Base-by-base conservation (phyloP, 2,797 vertebrate genomes). In the Gobionotothen gibberifrons region DNA sequence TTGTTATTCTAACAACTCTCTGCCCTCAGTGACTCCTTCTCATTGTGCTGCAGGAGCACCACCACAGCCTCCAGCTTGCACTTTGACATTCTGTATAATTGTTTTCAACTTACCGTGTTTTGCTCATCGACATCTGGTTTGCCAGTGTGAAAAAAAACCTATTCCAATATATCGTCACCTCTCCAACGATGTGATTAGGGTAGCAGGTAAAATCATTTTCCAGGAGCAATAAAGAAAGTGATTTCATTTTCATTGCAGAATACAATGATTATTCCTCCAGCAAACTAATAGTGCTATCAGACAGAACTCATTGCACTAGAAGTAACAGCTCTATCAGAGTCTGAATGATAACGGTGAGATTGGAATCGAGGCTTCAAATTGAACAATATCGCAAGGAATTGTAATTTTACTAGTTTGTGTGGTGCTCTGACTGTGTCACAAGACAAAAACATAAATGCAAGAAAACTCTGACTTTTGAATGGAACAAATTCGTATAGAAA, bases 201-300 rank as follows among this genome's bases (percentile, higher is more conserved):
- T 65, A 61, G 71, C 79, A 72, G 84, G 84, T 85, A 70, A 91
- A 91, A 89, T 79, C 51, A 79, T 86, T 89, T 86, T 81, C 79
- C 67, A 56, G 66, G 63, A 72, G 82, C 78, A 85, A 89, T 88
- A 89, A 91, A 89, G 84, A 85, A 85, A 84, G 76, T 62, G 77
- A 89, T 92, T 91, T 88, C 58, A 87, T 91, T 36, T 36, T 87
- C 65, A 55, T 78, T 69, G 72, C 79, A 78, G 84, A 89, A 87
- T 64, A 77, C 85, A 83, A 67, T 86, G 88, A 92, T 88, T 87
- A 82, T 78, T 87, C 79, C 66, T 69, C 61, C 56, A 29, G 81
- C 65, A 76, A 89, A 79, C 88, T 85, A 91, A 93, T 90, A 85
- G 90, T 61, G 72, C 88, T 86, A 90, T 93, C 87, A 86, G 88